Base-by-base conservation (phyloP, 2,888 invertebrate genomes). In the Boloria selene region DNA sequence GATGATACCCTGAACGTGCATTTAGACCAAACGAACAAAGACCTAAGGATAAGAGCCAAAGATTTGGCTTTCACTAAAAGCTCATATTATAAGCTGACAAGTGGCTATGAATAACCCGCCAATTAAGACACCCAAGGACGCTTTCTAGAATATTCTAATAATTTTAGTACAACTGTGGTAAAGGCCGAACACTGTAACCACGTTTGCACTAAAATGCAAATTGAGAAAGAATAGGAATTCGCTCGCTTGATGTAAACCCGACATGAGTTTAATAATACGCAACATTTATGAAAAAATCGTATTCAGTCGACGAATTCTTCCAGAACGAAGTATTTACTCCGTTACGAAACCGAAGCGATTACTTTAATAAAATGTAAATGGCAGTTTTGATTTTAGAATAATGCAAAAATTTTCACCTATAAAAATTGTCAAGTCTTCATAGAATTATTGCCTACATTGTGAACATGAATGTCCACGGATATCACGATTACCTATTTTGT, bases 401-500 rank as follows among this genome's bases (percentile, higher is more conserved):
- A 84, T 87, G 86, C 85, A 84, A 85, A 85, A 81, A 80, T 79
- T 83, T 87, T 86, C 76, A 81, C 79, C 86, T 88, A 88, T 83
- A 88, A 86, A 84, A 86, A 85, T 82, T 84, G 79, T 86, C 78
- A 90, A 90, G 91, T 91, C 90, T 91, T 90, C 75, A 79, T 82
- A 84, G 78, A 88, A 86, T 91, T 90, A 88, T 88, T 89, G 87
- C 88, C 90, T 88, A 90, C 72, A 71, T 69, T 69, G 75, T 74
- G 75, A 73, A 76, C 75, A 38, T 44, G 45, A 45, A 60, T 26
- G 72, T 76, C 77, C 83, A 80, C 79, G 75, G 74, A 77, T 82
- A 83, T 81, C 80, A 83, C 81, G 75, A 76, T 77, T 73, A 49
- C 69, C 68, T 60, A 47, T 64, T 59, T 68, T 63, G 45, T 47